A percentile compares a stretch with the other conserved stretches of the same genome.
Evolutionary conservation across 2,113 vertebrate genomes (phyloP).

Genomic region (Ardeotis arabs): DNA sequence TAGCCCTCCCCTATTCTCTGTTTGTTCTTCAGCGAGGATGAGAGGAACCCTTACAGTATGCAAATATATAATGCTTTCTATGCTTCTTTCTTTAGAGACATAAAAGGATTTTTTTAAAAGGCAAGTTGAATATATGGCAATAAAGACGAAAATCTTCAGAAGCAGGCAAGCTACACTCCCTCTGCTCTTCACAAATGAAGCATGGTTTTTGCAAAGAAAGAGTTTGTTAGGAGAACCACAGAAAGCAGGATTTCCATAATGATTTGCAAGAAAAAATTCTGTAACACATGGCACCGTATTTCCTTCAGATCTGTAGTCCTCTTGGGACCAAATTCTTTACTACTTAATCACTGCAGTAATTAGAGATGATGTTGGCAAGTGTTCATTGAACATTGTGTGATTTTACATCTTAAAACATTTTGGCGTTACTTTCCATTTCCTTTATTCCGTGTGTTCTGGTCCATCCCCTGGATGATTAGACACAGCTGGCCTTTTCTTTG

Average conservation of each 20-base stretch:
- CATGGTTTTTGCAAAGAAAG: conserved; percentile 52
- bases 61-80: conserved; percentile 58
- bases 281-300: conserved; percentile 67
- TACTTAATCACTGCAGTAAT: conserved; percentile 73
- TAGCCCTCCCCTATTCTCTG: conserved; percentile 23
- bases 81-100: conserved; percentile 47
- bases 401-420: conserved; percentile 48
- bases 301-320: conserved; percentile 63
- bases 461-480: conserved; percentile 15
- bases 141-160: conserved; percentile 52
- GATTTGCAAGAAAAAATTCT: conserved; percentile 59
- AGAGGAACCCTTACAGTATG: conserved; percentile 61
- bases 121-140: conserved; percentile 52
- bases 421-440: conserved; percentile 18
- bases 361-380: conserved; percentile 67
- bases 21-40: conserved; percentile 66
- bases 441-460: neutral
- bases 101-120: conserved; percentile 46
- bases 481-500: conserved; percentile 47
- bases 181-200: conserved; percentile 65
- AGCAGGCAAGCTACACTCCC: conserved; percentile 31
- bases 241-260: conserved; percentile 63
- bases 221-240: conserved; percentile 54
- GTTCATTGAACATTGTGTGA: conserved; percentile 37
- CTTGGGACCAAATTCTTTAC: conserved; percentile 65